Evolutionary conservation across 2,797 vertebrate genomes (phyloP).

Genomic region (Nyctalus aviator): DNA sequence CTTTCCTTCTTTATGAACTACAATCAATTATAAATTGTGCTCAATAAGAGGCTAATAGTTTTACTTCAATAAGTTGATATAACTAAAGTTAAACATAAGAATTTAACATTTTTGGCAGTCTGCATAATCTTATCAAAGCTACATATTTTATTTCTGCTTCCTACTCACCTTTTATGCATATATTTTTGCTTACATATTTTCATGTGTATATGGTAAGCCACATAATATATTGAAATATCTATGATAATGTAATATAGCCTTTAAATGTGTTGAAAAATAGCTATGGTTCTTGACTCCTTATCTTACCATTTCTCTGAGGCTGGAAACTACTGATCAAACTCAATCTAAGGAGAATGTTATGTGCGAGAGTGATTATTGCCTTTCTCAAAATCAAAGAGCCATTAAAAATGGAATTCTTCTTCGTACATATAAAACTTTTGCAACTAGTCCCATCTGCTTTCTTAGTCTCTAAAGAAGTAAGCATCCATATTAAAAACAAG

Average conservation of each 20-base stretch:
- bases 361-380: neutral
- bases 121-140: neutral
- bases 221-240: neutral
- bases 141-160: constrained; percentile 39
- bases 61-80: neutral
- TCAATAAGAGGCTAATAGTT: neutral
- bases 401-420: neutral
- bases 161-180: neutral
- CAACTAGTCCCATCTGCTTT: neutral
- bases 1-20: constrained; percentile 21
- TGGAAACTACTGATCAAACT: neutral
- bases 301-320: neutral
- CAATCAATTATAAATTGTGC: neutral
- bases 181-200: neutral
- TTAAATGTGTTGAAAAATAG: constrained; percentile 4
- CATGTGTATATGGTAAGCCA: neutral
- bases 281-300: neutral
- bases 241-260: neutral
- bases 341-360: neutral
- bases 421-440: neutral
- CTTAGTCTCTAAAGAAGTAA: neutral
- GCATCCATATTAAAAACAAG: neutral
- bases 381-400: neutral
- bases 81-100: constrained; percentile 41
- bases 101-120: neutral